A percentile compares a stretch with the other conserved stretches of the same genome.
Conservation (phyloP, 2,888 invertebrate species). For the Ormyrus nitidulus region DNA sequence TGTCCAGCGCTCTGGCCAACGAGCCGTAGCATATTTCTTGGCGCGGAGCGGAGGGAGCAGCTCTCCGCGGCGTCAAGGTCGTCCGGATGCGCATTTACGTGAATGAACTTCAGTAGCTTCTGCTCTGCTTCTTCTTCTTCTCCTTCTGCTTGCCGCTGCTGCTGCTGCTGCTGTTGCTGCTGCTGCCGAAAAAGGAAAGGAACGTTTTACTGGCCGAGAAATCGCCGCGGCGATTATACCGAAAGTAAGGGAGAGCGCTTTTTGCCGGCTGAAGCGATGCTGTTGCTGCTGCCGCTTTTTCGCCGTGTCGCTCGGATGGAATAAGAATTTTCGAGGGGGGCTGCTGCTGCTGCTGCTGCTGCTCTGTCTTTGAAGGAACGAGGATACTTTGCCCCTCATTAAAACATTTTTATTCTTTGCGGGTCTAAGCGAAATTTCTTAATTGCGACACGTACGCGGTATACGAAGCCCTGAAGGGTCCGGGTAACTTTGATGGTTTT, state of each 20-base stretch:
- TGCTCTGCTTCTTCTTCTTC: conserved; percentile 55
- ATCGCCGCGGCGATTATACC: conserved; percentile 36
- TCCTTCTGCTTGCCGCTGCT: conserved; percentile 12
- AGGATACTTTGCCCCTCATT: conserved; percentile 4
- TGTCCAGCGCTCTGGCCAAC: conserved; percentile 2
- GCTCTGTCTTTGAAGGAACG: too few species aligned
- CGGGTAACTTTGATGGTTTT: too few species aligned
- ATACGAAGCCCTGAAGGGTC: neutral
- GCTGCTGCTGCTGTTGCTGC: conserved; percentile 46
- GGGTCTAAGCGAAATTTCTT: neutral
- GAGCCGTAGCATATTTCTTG: conserved; percentile 21
- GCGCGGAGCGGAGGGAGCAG: neutral
- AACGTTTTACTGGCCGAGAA: conserved; percentile 46
- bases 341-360: neutral
- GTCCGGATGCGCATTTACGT: conserved; percentile 41
- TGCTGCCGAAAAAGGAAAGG: conserved; percentile 49
- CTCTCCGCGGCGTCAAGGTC: conserved; percentile 22
- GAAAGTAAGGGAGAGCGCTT: conserved; percentile 20
- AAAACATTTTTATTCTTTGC: conserved; percentile 20
- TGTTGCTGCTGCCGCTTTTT: neutral
- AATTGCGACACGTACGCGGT: neutral
- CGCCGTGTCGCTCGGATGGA: neutral
- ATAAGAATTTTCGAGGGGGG: conserved; percentile 17
- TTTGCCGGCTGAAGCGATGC: neutral
- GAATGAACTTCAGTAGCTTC: conserved; percentile 40